Base-by-base conservation (phyloP, 2,113 vertebrate genomes). In the Microtus richardsoni region DNA sequence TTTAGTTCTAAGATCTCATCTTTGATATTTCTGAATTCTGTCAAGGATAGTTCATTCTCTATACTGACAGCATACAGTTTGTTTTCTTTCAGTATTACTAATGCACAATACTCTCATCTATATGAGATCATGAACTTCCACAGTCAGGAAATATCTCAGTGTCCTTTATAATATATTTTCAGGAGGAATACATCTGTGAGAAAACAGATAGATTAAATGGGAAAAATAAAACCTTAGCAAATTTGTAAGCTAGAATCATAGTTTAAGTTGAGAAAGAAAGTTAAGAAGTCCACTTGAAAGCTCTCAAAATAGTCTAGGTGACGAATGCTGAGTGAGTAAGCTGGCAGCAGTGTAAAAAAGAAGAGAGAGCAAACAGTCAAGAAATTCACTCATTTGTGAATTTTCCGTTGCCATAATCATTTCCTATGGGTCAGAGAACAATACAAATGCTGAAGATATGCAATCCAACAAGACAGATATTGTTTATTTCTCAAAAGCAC, bases 1-100 rank as follows among this genome's bases (percentile, higher is more conserved):
- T 84, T 89, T 71, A 89, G 44, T 90, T 93, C 79, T 89, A 78
- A 62, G 79, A 78, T 36, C 11, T 6, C 13, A 47, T 52, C 5
- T 77, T 89, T 84, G 21, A 49, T 89, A 84, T 78, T 68, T 24
- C 28, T 47, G 41, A 75, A 28, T 87, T 70, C 41, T 64, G 7
- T 14, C 52, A 90, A 83, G 39, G 91, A 36, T 68, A 84, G 39
- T 96, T 66, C 24, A n/a, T 77, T 87, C 47, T 70, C 26, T 16
- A 68, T 66, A 62, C 7, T 58, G 47, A 75, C 49, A 88, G 16
- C 14, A 70, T 75, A 66, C 7, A 91, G 30, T 83, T 14, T 91
- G n/a, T 64, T 96, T 91, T 88, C 74, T 89, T 71, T 91, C 28
- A 91, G 17, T 88, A 88, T 75, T 87, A 39, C 24, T 68, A 66